These are phyloP conservation scores for Micromussa lordhowensis DNA, from an alignment of 92 coral and sea anemone species.

Conservation along the genomic window DNA sequence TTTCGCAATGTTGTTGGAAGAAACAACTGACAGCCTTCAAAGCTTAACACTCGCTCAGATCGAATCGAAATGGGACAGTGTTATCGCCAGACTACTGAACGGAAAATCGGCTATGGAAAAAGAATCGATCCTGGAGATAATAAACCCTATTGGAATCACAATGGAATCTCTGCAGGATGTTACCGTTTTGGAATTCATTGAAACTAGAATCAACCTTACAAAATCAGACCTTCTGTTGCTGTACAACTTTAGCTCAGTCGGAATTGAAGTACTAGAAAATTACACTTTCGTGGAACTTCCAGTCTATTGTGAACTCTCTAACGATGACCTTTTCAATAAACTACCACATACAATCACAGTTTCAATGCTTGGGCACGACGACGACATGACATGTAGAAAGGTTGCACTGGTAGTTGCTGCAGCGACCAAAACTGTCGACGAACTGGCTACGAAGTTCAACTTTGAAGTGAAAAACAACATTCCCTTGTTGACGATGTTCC, in stretches of 20 bases:
- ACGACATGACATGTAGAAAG: constrained; percentile 59
- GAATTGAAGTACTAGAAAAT: constrained; percentile 52
- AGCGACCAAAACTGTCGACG: constrained; percentile 32
- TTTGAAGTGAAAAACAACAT: constrained; percentile 37
- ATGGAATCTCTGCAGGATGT: constrained; percentile 8
- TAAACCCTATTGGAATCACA: constrained; percentile 1
- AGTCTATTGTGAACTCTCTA: constrained; percentile 42
- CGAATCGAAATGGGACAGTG: constrained; percentile 64
- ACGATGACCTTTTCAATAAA: constrained; percentile 7
- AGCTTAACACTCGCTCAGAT: constrained; percentile 51
- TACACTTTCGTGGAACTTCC: constrained; percentile 71
- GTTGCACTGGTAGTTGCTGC: constrained; percentile 65
- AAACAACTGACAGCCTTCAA: constrained; percentile 35
- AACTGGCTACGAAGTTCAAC: constrained; percentile 59
- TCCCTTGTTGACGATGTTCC: constrained; percentile 53
- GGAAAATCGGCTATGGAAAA: constrained; percentile 56
- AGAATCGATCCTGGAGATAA: constrained; percentile 42
- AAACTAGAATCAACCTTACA: constrained; percentile 45
- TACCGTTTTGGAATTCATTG: constrained; percentile 59
- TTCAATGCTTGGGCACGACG: constrained; percentile 57
- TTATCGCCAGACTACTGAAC: constrained; percentile 46
- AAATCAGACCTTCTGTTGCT: constrained; percentile 51
- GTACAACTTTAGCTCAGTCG: constrained; percentile 39
- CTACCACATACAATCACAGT: constrained; percentile 39
- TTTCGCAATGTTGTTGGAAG: constrained; percentile 45